Evolutionary conservation across 2,797 vertebrate species (phyloP).

Genomic region (Octomys mimax): DNA sequence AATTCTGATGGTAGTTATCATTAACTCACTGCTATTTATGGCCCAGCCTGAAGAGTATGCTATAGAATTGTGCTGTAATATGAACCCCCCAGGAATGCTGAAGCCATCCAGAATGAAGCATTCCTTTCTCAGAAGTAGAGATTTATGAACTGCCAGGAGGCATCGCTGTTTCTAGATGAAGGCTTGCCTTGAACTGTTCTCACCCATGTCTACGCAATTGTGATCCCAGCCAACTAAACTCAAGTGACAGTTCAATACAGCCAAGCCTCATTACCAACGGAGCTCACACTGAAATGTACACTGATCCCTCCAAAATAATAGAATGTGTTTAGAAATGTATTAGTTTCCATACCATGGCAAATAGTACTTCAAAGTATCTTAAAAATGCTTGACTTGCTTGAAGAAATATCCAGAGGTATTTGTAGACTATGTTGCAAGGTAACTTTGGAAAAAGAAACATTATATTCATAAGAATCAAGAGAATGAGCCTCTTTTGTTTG

Average conservation of each 20-base stretch:
- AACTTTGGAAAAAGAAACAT: slow-evolving; percentile 50
- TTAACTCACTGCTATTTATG: slow-evolving; percentile 39
- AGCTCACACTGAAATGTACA: slow-evolving; percentile 39
- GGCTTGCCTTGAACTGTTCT: slow-evolving; percentile 23
- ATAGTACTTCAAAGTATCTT: slow-evolving; percentile 60
- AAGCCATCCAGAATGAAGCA: slow-evolving; percentile 29
- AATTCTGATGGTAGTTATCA: slow-evolving; percentile 28
- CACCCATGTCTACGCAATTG: slow-evolving; percentile 46
- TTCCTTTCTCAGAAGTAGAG: slow-evolving; percentile 64
- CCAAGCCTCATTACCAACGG: slow-evolving; percentile 28
- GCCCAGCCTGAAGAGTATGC: neutral
- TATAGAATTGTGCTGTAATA: neutral
- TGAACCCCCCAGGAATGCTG: slow-evolving; percentile 15
- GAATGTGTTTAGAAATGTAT: slow-evolving; percentile 45
- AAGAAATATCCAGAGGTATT: slow-evolving; percentile 31
- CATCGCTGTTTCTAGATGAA: slow-evolving; percentile 51
- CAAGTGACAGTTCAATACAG: slow-evolving; percentile 56
- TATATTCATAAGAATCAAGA: neutral
- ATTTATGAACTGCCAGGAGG: slow-evolving; percentile 64
- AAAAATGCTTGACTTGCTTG: slow-evolving; percentile 53
- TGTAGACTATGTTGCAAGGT: slow-evolving; percentile 58
- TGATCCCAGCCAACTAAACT: slow-evolving; percentile 16
- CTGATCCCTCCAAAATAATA: slow-evolving; percentile 37
- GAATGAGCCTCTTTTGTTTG: slow-evolving; percentile 47
- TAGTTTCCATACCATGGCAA: slow-evolving; percentile 54